Evolutionary conservation across 2,113 vertebrate species (phyloP).

Genomic region (Chunga burmeisteri): DNA sequence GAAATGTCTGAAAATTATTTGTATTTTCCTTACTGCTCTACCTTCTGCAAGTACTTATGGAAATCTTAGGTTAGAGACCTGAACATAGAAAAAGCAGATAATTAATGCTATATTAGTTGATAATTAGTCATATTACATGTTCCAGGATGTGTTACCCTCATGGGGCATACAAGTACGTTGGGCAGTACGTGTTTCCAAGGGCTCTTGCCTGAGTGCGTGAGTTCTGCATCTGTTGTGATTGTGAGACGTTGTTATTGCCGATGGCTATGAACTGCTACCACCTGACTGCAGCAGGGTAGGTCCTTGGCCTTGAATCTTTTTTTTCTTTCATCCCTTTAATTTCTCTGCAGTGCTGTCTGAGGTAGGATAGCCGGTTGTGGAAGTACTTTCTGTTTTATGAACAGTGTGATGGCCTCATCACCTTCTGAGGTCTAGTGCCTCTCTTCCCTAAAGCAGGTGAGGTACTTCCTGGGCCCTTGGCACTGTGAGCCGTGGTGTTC

Average conservation of each 20-base stretch:
- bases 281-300: neutral
- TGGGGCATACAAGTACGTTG: neutral
- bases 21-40: neutral
- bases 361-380: neutral
- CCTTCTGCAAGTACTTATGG: neutral
- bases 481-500: fast-evolving
- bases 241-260: neutral
- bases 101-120: neutral
- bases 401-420: neutral
- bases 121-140: neutral
- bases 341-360: neutral
- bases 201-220: neutral
- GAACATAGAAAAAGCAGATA: neutral
- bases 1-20: neutral
- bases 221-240: neutral
- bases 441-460: neutral
- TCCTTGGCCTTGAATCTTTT: neutral
- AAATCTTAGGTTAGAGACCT: neutral
- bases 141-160: neutral
- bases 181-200: neutral
- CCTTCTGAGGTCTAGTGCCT: neutral
- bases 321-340: neutral
- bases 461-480: neutral
- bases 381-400: neutral
- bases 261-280: neutral